These are phyloP conservation scores for Erethizon dorsatum DNA, from an alignment of 2,797 vertebrate genomes.

Conservation along the genomic window DNA sequence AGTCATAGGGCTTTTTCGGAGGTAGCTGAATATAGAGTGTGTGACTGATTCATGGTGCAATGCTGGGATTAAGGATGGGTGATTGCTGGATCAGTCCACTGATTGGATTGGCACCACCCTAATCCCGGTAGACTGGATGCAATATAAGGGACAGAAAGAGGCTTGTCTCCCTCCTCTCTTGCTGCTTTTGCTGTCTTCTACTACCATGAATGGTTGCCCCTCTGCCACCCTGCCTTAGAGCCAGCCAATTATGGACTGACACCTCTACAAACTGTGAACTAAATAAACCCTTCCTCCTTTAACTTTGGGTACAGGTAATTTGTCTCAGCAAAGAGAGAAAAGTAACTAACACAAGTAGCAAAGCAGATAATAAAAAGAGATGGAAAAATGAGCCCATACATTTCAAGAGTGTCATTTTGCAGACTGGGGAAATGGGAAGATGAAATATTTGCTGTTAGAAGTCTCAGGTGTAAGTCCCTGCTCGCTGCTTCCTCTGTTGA, in stretches of 20 bases:
- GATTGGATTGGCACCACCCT: not conserved
- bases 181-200: not conserved
- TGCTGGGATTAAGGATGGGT: not conserved
- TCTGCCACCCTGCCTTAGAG: not conserved
- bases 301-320: not conserved
- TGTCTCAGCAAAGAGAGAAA: not conserved
- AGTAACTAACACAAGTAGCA: not conserved
- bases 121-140: not conserved
- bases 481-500: not conserved
- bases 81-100: not conserved
- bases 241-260: not conserved
- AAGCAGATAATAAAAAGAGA: slow-evolving; percentile 16
- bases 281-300: not conserved
- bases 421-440: not conserved
- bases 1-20: not conserved
- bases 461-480: not conserved
- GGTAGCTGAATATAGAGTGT: not conserved
- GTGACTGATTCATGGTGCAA: not conserved
- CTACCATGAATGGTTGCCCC: not conserved
- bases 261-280: not conserved
- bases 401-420: not conserved
- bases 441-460: not conserved
- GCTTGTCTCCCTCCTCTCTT: no score
- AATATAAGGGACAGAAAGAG: not conserved
- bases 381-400: not conserved